phyloP scores from a whole-genome alignment of 1,140 invertebrate species.

The Grapholita molesta region DNA sequence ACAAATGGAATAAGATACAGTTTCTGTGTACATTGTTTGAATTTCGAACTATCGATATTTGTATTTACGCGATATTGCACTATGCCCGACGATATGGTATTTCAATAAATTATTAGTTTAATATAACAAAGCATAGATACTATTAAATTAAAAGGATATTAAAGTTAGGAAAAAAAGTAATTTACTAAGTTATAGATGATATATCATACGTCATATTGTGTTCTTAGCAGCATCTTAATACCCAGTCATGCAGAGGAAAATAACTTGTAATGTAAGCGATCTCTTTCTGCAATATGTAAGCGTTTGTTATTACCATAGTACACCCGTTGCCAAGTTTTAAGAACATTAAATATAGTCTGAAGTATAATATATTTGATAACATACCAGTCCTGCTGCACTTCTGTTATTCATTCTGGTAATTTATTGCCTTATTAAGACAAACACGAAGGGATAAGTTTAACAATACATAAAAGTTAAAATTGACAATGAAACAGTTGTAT shows the following conservation, averaged over 20 bases:
- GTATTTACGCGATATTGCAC: no score
- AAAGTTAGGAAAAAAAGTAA: no score
- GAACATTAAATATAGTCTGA: neutral
- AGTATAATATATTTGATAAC: conserved; percentile 18
- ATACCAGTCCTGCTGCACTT: conserved; percentile 56
- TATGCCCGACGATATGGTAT: no score
- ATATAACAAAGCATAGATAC: no score
- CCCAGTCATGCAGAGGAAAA: neutral
- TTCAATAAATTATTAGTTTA: no score
- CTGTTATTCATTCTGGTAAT: conserved; percentile 39
- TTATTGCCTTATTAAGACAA: neutral
- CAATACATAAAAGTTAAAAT: neutral
- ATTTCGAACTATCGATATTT: no score
- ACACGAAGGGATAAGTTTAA: neutral
- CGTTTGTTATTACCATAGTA: neutral
- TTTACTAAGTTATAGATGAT: neutral
- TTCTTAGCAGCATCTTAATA: neutral
- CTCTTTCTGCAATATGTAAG: neutral
- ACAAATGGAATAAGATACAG: no score
- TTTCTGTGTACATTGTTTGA: no score
- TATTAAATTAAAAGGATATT: neutral
- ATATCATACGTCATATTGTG: neutral
- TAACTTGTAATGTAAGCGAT: neutral
- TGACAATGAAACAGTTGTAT: neutral
- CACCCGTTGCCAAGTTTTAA: neutral